Evolutionary conservation across 2,797 vertebrate genomes (phyloP), one percentile per base, ranked within the genome.

Genomic region (Sebastes matsubarae): DNA sequence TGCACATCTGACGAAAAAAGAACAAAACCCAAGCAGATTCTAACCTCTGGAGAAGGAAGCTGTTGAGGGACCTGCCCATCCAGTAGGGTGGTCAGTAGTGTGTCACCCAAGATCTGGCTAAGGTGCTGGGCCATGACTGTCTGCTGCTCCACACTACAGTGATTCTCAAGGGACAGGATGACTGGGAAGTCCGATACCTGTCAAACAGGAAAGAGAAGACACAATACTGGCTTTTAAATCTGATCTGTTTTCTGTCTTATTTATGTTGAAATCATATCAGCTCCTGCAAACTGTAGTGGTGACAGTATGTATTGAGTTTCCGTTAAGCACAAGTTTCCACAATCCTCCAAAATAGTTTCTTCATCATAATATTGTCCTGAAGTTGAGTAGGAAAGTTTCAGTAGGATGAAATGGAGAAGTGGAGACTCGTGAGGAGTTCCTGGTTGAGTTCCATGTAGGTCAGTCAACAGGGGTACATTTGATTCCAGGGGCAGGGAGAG

Each of bases 131-230:
- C 97, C 94, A 99, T 95, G 68, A 95, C 89, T 1, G 93, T 93
- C 92, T 99, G 98, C 88, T 99, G 98, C 79, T 98, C 97, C 81
- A 97, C 79, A 24, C 96, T 92, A 65, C 98, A 99, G 90, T 99
- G 98, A 86, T 98, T 99, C 94, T 99, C 98, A 69, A 99, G 92
- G 13, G 98, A 99, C 88, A 99, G 86, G 88, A 99, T 97, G 76
- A 99, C 95, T 0, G 98, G 98, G 83, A 97, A 98, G 65, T 98
- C 96, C 0, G 98, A 98, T 0, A 85, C 91, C 98, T 99, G 84
- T 57, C 68, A 42, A 67, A 66, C n/a, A 77, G 27, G 54, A 32
- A 32, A 6, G 20, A 67, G 27, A 61, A 38, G 18, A 75, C 2
- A 42, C 29, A 25, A 27, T 8, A 27, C 12, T 70, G 5, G 27